Conservation (phyloP, 1,140 invertebrate genomes). For the Vanessa tameamea region DNA sequence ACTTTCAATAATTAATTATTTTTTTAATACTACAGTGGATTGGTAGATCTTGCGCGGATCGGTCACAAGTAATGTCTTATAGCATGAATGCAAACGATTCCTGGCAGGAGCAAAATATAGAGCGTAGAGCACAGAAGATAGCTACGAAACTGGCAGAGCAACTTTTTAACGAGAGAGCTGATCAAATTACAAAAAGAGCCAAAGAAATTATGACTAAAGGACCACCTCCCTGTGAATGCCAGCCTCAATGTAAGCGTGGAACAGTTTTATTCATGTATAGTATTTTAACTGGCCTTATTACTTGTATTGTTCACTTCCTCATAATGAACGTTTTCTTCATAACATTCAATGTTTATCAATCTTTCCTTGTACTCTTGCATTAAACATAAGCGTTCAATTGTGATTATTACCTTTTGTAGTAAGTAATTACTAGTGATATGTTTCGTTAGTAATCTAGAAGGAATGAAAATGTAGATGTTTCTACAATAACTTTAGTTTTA, state of each 20-base stretch:
- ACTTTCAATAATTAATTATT: not conserved
- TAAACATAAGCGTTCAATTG: constrained; percentile 7
- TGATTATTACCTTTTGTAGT: constrained; percentile 7
- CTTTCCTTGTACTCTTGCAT: constrained; percentile 27
- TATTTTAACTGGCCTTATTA: constrained; percentile 10
- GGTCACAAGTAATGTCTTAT: constrained; percentile 32
- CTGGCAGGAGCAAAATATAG: constrained; percentile 54
- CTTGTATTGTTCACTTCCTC: constrained; percentile 15
- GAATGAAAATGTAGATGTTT: constrained; percentile 19
- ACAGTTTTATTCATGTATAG: not conserved
- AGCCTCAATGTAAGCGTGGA: constrained; percentile 29
- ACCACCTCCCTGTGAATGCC: constrained; percentile 64
- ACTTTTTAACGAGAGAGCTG: constrained; percentile 62
- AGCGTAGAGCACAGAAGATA: constrained; percentile 57
- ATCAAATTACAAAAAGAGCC: constrained; percentile 52
- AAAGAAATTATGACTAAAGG: constrained; percentile 50
- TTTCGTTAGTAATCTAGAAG: constrained; percentile 21
- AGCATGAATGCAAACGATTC: constrained; percentile 38
- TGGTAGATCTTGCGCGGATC: constrained; percentile 60
- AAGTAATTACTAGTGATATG: constrained; percentile 10
- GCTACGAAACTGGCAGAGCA: constrained; percentile 61
- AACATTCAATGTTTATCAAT: constrained; percentile 22
- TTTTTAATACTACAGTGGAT: constrained; percentile 54
- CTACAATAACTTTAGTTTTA: constrained; percentile 9
- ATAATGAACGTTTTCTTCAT: constrained; percentile 18